Evolutionary conservation across 2,113 vertebrate species (phyloP).

Genomic region (Columba livia): DNA sequence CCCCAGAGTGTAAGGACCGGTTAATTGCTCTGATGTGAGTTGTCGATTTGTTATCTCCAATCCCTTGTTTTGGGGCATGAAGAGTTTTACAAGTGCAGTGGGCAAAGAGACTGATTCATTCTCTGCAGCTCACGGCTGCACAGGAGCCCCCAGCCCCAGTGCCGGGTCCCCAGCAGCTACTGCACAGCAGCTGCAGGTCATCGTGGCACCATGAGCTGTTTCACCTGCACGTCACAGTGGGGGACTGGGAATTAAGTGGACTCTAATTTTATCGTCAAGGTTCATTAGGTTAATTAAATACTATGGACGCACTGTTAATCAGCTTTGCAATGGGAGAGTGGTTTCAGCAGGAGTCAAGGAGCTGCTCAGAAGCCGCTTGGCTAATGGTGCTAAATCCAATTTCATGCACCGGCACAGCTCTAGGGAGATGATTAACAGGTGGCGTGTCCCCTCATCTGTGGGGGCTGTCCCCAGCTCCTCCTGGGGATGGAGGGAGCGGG

Average conservation of each 20-base stretch:
- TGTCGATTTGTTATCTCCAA: rapidly evolving
- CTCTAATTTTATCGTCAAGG: constrained; percentile 33
- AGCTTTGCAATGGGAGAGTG: constrained; percentile 13
- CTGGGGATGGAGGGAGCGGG: rapidly evolving
- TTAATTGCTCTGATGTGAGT: rapidly evolving
- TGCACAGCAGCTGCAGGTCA: rapidly evolving
- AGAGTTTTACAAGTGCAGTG: not conserved
- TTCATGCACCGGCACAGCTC: not conserved
- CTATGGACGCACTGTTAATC: not conserved
- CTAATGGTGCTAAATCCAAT: constrained; percentile 36
- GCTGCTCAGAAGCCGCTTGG: not conserved
- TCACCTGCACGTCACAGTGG: not conserved
- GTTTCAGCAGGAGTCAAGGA: not conserved
- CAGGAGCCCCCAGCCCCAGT: not conserved
- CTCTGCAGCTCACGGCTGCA: rapidly evolving
- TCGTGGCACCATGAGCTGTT: not conserved
- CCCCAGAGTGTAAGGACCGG: rapidly evolving
- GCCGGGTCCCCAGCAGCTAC: rapidly evolving
- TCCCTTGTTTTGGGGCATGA: too few species aligned
- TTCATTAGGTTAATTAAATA: constrained; percentile 65
- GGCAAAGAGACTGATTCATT: rapidly evolving
- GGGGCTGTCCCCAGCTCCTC: not conserved
- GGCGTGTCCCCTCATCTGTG: not conserved
- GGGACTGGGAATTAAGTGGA: not conserved
- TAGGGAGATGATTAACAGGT: not conserved